These are phyloP conservation scores for Megaceryle torquata DNA, from an alignment of 2,113 vertebrate genomes.

Conservation along the genomic window DNA sequence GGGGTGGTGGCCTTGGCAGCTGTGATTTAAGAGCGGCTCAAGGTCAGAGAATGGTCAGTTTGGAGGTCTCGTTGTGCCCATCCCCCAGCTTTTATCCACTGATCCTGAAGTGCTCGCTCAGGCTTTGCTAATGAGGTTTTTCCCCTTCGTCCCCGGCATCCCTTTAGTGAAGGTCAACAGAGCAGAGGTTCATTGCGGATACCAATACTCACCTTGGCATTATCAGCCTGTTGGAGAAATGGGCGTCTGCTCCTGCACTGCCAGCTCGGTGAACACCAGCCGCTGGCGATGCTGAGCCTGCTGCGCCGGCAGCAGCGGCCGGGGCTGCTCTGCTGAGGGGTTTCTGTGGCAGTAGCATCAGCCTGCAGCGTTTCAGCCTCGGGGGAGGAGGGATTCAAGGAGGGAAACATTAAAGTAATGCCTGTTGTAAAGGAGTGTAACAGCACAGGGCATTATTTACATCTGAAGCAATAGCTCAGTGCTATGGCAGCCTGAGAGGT, in stretches of 20 bases:
- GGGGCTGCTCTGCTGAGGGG: background rate
- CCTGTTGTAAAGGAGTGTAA: background rate
- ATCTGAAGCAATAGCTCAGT: background rate
- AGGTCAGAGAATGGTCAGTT: background rate
- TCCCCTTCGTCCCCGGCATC: background rate
- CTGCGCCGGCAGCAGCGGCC: rapidly evolving
- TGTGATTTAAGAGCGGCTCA: background rate
- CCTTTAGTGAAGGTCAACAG: background rate
- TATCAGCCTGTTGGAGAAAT: background rate
- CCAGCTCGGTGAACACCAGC: rapidly evolving
- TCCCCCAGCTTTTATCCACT: too few species aligned
- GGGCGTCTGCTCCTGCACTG: background rate
- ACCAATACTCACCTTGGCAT: background rate
- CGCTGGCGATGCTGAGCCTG: background rate
- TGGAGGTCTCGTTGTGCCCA: background rate
- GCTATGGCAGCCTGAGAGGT: background rate
- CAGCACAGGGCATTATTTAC: background rate
- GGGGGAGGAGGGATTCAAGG: background rate
- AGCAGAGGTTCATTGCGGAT: background rate
- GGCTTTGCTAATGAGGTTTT: background rate
- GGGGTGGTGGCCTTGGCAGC: background rate
- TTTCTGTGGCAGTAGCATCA: rapidly evolving
- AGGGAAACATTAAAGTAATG: background rate
- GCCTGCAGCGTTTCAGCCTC: rapidly evolving
- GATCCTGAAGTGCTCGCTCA: background rate